Conservation (phyloP, 1,140 invertebrate species). For the Formica selysi region DNA sequence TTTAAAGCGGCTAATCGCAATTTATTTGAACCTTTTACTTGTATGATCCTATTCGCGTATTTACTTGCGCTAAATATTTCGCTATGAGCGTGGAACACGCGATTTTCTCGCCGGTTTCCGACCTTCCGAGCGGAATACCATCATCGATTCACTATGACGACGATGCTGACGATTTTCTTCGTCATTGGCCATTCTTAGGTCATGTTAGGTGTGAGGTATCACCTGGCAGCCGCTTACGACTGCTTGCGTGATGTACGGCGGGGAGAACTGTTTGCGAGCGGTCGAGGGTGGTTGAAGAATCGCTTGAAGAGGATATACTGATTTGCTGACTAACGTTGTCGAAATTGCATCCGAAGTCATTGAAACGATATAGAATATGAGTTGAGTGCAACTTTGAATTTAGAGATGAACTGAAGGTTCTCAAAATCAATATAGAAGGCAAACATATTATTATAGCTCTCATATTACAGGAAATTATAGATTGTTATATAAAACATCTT, state of each 20-base stretch:
- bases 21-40: constrained; percentile 13
- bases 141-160: constrained; percentile 72
- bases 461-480: not conserved
- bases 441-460: not conserved
- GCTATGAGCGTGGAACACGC: not conserved
- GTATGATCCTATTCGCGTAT: constrained; percentile 4
- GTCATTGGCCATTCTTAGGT: constrained; percentile 35
- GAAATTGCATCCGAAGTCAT: not conserved
- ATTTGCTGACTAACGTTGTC: not conserved
- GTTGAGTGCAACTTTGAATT: not conserved
- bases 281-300: not conserved
- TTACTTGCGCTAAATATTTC: constrained; percentile 8
- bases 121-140: constrained; percentile 35
- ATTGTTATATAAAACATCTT: not conserved
- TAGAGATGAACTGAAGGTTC: not conserved
- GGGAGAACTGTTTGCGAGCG: constrained; percentile 23
- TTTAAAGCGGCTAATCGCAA: not conserved
- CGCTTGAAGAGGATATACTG: constrained; percentile 34
- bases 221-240: constrained; percentile 7
- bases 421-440: not conserved
- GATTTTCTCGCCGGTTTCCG: constrained; percentile 39
- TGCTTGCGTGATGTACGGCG: constrained; percentile 8
- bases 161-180: constrained; percentile 65
- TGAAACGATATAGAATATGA: not conserved
- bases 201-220: constrained; percentile 25